A percentile compares a stretch with the other conserved stretches of the same genome.
phyloP scores from a whole-genome alignment of 2,888 invertebrate species.

The Brenthis daphne region DNA sequence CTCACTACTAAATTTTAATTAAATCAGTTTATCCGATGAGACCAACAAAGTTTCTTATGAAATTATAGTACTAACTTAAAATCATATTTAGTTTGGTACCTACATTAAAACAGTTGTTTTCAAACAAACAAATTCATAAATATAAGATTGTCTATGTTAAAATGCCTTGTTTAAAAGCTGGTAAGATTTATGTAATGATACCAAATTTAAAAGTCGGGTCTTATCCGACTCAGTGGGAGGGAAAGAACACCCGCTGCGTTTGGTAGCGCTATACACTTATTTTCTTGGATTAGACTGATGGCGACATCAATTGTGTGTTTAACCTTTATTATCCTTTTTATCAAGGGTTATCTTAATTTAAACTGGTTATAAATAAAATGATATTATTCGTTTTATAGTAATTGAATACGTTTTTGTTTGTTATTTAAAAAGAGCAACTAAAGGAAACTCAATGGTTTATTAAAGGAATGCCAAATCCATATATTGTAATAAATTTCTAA shows the following conservation, averaged over 20 bases:
- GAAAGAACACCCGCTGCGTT: constrained; percentile 36
- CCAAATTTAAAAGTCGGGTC: constrained; percentile 65
- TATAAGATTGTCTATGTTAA: background rate
- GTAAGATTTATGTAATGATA: constrained; percentile 65
- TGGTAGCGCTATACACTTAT: constrained; percentile 30
- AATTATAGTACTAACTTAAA: background rate
- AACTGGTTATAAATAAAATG: constrained; percentile 12
- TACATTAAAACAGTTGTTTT: background rate
- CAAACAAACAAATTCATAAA: background rate
- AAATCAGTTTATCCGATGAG: too few species aligned
- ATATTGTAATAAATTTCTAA: too few species aligned
- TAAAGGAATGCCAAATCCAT: too few species aligned
- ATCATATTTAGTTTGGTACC: background rate
- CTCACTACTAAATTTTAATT: too few species aligned
- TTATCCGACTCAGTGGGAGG: constrained; percentile 49
- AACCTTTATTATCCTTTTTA: constrained; percentile 30
- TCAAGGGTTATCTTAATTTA: constrained; percentile 14
- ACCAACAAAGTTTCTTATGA: too few species aligned
- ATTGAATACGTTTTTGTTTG: background rate
- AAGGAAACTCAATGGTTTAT: too few species aligned
- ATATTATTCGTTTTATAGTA: background rate
- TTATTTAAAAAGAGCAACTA: background rate
- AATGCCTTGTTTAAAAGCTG: constrained; percentile 8
- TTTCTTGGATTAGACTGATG: constrained; percentile 37
- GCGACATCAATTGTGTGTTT: constrained; percentile 36